Conservation (phyloP, 2,888 invertebrate genomes). For the Temnothorax unifasciatus region DNA sequence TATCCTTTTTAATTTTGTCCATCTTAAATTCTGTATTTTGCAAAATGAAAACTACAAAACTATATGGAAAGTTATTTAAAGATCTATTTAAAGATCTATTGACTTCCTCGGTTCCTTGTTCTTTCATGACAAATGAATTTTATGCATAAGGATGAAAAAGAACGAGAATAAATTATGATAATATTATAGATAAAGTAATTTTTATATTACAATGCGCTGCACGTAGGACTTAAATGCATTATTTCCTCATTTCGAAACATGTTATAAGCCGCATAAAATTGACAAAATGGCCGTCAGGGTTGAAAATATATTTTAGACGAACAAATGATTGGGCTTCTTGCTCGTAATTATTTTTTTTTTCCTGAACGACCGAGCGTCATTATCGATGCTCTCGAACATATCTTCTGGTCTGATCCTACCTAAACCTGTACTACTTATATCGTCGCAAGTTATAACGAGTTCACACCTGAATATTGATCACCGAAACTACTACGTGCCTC, state of each 20-base stretch:
- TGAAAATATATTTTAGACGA: neutral
- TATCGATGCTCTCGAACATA: neutral
- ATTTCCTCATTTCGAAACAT: slow-evolving; percentile 1
- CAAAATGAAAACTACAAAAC: neutral
- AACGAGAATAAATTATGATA: neutral
- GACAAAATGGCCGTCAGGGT: neutral
- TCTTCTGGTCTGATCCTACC: neutral
- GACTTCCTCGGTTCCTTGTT: neutral
- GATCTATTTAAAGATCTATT: neutral
- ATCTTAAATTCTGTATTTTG: neutral
- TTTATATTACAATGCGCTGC: neutral
- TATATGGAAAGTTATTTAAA: neutral
- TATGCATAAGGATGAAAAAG: neutral
- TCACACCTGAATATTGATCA: slow-evolving; percentile 51
- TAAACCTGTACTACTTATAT: neutral
- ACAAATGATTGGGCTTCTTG: neutral
- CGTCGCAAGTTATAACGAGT: neutral
- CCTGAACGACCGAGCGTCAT: neutral
- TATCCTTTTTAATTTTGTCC: neutral
- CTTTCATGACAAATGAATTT: neutral
- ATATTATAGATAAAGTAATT: neutral
- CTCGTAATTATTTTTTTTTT: neutral
- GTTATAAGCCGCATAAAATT: neutral
- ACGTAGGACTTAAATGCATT: neutral
- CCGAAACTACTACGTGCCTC: slow-evolving; percentile 18